Base-by-base conservation (phyloP, 2,113 vertebrate species). In the Caretta caretta region DNA sequence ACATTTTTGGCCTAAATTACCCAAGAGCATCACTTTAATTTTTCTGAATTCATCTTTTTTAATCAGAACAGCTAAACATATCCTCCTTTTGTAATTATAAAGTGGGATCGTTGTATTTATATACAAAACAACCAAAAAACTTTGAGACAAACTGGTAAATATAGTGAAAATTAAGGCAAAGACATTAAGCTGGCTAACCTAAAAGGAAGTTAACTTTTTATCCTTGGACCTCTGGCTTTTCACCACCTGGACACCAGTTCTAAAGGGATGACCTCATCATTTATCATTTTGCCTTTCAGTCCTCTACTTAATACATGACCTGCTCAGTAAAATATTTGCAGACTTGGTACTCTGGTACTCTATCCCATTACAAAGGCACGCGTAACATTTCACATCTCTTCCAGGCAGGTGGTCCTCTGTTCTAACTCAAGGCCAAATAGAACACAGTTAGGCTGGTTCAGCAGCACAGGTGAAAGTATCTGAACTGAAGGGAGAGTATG, bases 271-370 rank as follows among this genome's bases (percentile, higher is more conserved):
- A 98, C 96, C 78, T 97, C 97, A 98, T 92, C 97, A 98, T 97
- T 98, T 97, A 97, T 98, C 97, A 97, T 97, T 96, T 97, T 97
- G 97, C 97, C 97, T 97, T 97, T 98, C 95, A 97, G 92, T 96
- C 94, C 96, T 97, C 96, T 95, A 90, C 94, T 97, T 96, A 97
- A 98, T 97, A 96, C 96, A 98, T 98, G 97, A 98, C 94, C 96
- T 98, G 96, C 91, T 97, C 97, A 84, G 97, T 96, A 96, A 98
- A 98, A 97, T 97, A 98, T 98, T 96, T 97, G 97, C 97, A 97
- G 97, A 92, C 92, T 96, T 91, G 96, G 94, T 97, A 81, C 97
- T 97, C 97, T 90, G 96, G 96, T 93, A 92, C 95, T 97, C 97
- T 97, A 97, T 96, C 95, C 97, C 95, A 97, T 97, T 97, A 95